A percentile compares a stretch with the other conserved stretches of the same genome.
Conservation (phyloP, 2,113 vertebrate genomes). For the Pelusios castaneus region DNA sequence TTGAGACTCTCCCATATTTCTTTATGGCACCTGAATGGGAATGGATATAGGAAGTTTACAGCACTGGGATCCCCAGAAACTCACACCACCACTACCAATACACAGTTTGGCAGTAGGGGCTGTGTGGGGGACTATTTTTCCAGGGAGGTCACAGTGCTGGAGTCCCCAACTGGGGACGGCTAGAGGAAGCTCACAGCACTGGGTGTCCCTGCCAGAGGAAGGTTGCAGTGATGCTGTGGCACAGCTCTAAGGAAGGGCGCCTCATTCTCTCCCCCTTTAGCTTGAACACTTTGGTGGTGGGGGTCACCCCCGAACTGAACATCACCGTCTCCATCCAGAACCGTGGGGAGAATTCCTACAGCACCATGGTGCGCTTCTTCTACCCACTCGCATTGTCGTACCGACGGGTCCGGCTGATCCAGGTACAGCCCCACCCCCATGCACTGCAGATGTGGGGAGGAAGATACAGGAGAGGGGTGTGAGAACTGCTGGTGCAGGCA, state of each 20-base stretch:
- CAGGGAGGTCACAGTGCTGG: no score
- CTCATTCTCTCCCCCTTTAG: background rate
- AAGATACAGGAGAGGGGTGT: background rate
- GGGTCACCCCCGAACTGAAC: slow-evolving; percentile 78
- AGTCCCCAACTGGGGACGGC: no score
- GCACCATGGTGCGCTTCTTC: slow-evolving; percentile 70
- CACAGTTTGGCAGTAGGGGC: no score
- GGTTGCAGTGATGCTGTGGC: background rate
- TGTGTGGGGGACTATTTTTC: no score
- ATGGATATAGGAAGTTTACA: no score
- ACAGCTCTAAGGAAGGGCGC: background rate
- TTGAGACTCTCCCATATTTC: background rate
- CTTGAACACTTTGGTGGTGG: slow-evolving; percentile 70
- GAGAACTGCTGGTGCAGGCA: background rate
- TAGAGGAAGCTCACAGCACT: no score
- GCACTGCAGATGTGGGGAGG: no score
- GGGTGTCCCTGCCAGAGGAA: no score
- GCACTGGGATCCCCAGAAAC: no score
- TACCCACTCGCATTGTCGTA: slow-evolving; percentile 82
- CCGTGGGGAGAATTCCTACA: slow-evolving; percentile 82
- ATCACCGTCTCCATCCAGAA: slow-evolving; percentile 76
- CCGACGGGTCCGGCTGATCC: slow-evolving; percentile 59
- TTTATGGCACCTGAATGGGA: no score
- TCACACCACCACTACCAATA: no score
- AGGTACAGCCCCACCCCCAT: slow-evolving; percentile 52